Evolutionary conservation across 2,113 vertebrate species (phyloP).

Genomic region (Crypturellus undulatus): DNA sequence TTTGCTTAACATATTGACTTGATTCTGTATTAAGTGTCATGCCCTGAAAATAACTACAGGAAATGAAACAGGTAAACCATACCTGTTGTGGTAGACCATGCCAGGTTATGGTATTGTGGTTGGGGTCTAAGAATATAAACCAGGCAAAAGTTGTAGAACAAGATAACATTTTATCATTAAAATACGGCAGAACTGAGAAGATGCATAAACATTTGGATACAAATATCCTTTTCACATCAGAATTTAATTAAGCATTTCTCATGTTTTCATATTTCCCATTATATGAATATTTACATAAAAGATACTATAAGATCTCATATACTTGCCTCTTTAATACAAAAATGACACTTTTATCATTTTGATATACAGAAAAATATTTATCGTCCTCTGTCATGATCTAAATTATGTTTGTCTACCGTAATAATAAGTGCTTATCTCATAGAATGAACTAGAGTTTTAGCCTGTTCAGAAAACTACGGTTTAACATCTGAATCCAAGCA

Average conservation of each 20-base stretch:
- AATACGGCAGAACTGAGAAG: background rate
- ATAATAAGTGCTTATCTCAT: background rate
- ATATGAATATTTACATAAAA: background rate
- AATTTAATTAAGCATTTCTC: background rate
- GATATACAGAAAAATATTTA: background rate
- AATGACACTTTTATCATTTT: background rate
- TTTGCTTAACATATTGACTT: background rate
- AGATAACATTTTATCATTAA: background rate
- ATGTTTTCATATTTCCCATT: fast-evolving
- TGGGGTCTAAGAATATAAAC: background rate
- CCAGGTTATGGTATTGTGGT: background rate
- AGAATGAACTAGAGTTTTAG: too few relatives aligned
- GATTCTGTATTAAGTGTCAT: background rate
- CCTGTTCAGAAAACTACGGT: background rate
- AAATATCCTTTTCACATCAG: background rate
- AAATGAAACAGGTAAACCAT: background rate
- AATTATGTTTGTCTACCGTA: background rate
- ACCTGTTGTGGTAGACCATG: background rate
- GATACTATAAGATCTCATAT: background rate
- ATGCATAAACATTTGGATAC: background rate
- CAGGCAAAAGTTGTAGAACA: background rate
- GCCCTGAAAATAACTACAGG: background rate
- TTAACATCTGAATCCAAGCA: background rate
- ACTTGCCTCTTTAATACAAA: background rate
- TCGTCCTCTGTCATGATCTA: background rate